Evolutionary conservation across 2,888 invertebrate species (phyloP).

Genomic region (Lasioglossum marginatum): DNA sequence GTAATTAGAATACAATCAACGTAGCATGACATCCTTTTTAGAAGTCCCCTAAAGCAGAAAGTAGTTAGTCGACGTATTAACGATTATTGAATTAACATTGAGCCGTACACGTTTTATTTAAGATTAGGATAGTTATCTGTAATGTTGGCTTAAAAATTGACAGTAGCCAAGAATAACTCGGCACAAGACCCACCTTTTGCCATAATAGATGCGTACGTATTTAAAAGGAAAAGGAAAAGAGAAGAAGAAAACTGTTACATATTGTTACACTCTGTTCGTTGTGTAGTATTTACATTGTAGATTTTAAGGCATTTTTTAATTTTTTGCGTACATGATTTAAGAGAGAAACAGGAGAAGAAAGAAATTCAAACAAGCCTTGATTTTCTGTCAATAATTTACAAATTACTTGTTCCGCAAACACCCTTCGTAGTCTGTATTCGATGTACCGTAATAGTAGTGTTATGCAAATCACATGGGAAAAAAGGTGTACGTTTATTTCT

Average conservation of each 20-base stretch:
- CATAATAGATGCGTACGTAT: constrained; percentile 72
- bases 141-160: constrained; percentile 78
- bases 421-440: constrained; percentile 58
- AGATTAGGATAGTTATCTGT: constrained; percentile 75
- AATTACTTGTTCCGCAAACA: constrained; percentile 51
- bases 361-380: constrained; percentile 41
- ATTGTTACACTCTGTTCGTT: constrained; percentile 78
- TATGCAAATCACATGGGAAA: constrained; percentile 33
- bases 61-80: constrained; percentile 76
- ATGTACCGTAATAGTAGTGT: constrained; percentile 34
- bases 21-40: constrained; percentile 69
- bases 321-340: constrained; percentile 57
- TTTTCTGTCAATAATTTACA: constrained; percentile 50
- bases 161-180: constrained; percentile 79
- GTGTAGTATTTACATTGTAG: constrained; percentile 76
- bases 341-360: constrained; percentile 43
- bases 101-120: constrained; percentile 75
- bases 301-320: constrained; percentile 66
- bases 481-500: constrained; percentile 14
- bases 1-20: constrained; percentile 34
- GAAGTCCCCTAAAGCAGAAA: constrained; percentile 76
- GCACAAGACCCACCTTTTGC: constrained; percentile 77
- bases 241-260: constrained; percentile 66
- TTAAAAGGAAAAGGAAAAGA: constrained; percentile 2
- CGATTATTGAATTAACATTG: constrained; percentile 73